Evolutionary conservation across 2,888 invertebrate genomes (phyloP).

Genomic region (Stratiomys singularior): DNA sequence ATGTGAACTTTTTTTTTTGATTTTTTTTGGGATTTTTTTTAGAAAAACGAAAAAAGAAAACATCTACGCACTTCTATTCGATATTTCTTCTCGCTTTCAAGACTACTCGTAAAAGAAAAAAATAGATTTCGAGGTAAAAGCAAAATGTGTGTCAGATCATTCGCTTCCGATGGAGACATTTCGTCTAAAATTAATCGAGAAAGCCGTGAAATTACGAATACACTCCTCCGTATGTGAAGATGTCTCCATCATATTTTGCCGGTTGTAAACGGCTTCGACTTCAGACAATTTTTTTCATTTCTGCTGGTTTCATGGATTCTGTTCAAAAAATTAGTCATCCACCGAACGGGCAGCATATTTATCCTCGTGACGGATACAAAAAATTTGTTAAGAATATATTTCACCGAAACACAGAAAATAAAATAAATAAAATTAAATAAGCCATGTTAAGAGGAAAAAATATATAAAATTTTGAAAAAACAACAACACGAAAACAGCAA

Average conservation of each 20-base stretch:
- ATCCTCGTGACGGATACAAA: neutral
- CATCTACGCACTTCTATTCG: slow-evolving; percentile 1
- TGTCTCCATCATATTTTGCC: neutral
- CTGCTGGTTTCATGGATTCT: neutral
- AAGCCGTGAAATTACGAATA: neutral
- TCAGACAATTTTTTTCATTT: neutral
- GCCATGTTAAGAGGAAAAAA: neutral
- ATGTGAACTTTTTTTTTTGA: no score
- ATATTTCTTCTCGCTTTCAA: neutral
- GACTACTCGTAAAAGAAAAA: slow-evolving; percentile 7
- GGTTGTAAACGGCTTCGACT: neutral
- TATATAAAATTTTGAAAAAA: no score
- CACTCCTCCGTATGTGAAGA: neutral
- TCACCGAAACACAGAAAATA: neutral
- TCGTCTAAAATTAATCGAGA: slow-evolving; percentile 32
- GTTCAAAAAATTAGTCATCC: neutral
- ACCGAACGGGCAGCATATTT: neutral
- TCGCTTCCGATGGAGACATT: slow-evolving; percentile 25
- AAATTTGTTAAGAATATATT: neutral
- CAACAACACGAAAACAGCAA: no score
- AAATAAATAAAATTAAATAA: neutral
- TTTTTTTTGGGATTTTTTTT: no score
- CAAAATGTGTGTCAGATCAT: slow-evolving; percentile 30
- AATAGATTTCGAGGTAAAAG: slow-evolving; percentile 38
- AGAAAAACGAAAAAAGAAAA: neutral